phyloP scores from a whole-genome alignment of 2,888 invertebrate genomes.

The Odiellus spinosus region DNA sequence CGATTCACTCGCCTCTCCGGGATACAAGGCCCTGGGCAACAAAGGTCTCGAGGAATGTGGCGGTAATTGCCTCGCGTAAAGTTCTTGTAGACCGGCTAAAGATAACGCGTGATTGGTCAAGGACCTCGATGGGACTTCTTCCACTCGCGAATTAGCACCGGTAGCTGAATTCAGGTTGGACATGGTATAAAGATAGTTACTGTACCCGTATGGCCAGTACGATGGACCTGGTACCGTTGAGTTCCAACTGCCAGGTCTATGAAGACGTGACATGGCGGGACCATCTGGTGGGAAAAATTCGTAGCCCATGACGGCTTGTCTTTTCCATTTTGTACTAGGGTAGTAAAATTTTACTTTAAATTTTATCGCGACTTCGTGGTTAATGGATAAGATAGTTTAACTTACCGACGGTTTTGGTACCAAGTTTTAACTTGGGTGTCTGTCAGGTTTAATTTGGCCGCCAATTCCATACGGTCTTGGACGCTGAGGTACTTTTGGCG shows the following conservation, averaged over 20 bases:
- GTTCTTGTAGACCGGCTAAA: constrained; percentile 7
- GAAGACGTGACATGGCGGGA: constrained; percentile 1
- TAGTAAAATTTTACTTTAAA: too few relatives aligned
- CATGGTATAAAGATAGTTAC: constrained; percentile 15
- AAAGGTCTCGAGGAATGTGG: constrained; percentile 8
- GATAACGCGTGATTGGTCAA: constrained; percentile 3
- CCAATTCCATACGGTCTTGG: constrained; percentile 94
- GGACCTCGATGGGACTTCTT: too few relatives aligned
- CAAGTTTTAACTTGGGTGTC: constrained; percentile 99
- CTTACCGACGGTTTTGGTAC: constrained; percentile 96
- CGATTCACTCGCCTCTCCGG: constrained; percentile 2
- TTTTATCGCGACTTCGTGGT: too few relatives aligned
- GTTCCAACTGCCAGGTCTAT: not conserved
- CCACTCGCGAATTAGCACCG: too few relatives aligned
- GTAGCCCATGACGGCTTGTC: constrained; percentile 91
- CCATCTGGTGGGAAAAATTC: constrained; percentile 94
- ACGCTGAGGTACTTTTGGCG: constrained; percentile 91
- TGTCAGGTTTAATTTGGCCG: constrained; percentile 70
- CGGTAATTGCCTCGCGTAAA: constrained; percentile 12
- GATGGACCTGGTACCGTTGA: constrained; percentile 8
- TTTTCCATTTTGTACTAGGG: constrained; percentile 93
- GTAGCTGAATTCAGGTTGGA: constrained; percentile 2
- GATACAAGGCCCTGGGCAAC: constrained; percentile 13
- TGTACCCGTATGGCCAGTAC: constrained; percentile 16
- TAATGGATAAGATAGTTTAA: not conserved